Conservation (phyloP, 2,888 invertebrate species). For the Agrotis segetum region DNA sequence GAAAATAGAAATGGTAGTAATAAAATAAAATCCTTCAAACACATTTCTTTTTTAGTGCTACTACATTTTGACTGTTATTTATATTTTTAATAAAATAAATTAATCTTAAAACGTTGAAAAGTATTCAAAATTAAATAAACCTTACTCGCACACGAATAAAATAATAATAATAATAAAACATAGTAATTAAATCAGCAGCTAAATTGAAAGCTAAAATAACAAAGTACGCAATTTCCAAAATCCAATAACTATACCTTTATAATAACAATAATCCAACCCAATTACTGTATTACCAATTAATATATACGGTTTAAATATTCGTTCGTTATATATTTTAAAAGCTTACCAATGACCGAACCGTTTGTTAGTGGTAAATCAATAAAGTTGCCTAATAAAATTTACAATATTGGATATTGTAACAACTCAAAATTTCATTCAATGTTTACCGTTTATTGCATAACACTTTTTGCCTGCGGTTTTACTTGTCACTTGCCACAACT, state of each 20-base stretch:
- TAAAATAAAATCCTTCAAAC: too few species aligned
- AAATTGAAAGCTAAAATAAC: background rate
- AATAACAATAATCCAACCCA: background rate
- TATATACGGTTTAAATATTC: slow-evolving; percentile 2
- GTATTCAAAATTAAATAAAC: background rate
- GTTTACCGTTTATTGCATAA: background rate
- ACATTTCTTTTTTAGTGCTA: too few species aligned
- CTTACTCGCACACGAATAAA: background rate
- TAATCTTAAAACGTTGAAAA: too few species aligned
- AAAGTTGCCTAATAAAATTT: slow-evolving; percentile 14
- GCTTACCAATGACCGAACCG: slow-evolving; percentile 3
- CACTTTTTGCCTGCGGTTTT: too few species aligned
- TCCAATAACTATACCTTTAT: background rate
- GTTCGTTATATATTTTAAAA: slow-evolving; percentile 11
- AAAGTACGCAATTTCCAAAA: background rate
- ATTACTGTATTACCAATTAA: slow-evolving; percentile 8
- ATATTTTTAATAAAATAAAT: slow-evolving; percentile 2
- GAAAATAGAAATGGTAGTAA: too few species aligned
- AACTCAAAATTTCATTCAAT: background rate
- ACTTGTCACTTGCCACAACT: too few species aligned
- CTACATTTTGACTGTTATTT: background rate
- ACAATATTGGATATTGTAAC: background rate
- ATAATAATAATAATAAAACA: background rate
- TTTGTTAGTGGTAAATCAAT: slow-evolving; percentile 30
- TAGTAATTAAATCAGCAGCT: background rate